Percentiles rank a stretch among this genome's conserved stretches.
phyloP scores from a whole-genome alignment of 23 tunicate genomes.

The Diplosoma virens region DNA sequence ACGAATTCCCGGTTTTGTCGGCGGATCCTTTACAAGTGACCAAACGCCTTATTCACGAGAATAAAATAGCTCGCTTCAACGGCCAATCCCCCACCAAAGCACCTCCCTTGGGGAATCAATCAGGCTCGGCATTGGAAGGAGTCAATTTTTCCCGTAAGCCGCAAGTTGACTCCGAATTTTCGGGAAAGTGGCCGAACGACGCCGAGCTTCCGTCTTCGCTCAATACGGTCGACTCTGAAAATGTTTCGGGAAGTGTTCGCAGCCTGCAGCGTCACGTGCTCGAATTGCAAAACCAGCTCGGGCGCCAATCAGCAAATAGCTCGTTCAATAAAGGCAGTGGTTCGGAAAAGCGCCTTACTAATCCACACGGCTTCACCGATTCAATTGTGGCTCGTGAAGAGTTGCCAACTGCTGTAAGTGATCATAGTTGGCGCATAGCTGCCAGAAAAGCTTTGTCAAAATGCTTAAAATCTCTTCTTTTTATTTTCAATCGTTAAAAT shows the following conservation, averaged over 20 bases:
- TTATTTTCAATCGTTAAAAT: no score
- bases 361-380: constrained; percentile 44
- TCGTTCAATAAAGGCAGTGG: constrained; percentile 65
- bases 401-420: background rate
- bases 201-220: background rate
- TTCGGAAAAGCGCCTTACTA: background rate
- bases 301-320: constrained; percentile 47
- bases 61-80: background rate
- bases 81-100: background rate
- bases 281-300: constrained; percentile 29
- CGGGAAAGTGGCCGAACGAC: background rate
- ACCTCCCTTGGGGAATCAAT: no score
- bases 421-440: no score
- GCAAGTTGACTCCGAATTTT: background rate
- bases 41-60: constrained; percentile 39
- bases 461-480: no score
- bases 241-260: constrained; percentile 39
- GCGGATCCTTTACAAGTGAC: constrained; percentile 23
- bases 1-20: background rate
- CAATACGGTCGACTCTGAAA: background rate
- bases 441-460: no score
- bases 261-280: constrained; percentile 44
- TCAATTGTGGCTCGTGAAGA: constrained; percentile 11
- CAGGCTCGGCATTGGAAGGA: background rate
- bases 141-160: background rate